phyloP scores from a whole-genome alignment of 1,140 invertebrate species.

The Lordiphosa collinella region DNA sequence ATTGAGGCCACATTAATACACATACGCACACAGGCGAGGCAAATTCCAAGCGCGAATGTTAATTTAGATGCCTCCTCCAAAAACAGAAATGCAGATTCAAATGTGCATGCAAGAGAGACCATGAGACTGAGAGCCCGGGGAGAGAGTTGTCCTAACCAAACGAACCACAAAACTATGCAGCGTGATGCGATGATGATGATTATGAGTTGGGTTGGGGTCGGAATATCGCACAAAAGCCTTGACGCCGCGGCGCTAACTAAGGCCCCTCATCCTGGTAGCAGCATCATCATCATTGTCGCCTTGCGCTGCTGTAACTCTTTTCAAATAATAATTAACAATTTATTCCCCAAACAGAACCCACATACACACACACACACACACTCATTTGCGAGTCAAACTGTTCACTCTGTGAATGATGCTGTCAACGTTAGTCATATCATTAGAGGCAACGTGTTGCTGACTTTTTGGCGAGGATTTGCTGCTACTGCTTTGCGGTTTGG shows the following conservation, averaged over 20 bases:
- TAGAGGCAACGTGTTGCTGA: slow-evolving; percentile 76
- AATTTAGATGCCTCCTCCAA: slow-evolving; percentile 60
- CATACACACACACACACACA: slow-evolving; percentile 14
- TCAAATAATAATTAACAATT: slow-evolving; percentile 78
- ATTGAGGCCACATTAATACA: slow-evolving; percentile 74
- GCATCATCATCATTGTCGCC: slow-evolving; percentile 31
- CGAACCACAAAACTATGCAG: slow-evolving; percentile 53
- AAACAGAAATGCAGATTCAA: slow-evolving; percentile 67
- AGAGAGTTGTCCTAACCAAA: slow-evolving; percentile 35
- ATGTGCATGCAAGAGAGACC: slow-evolving; percentile 58
- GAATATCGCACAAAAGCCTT: slow-evolving; percentile 48
- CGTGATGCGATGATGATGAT: slow-evolving; percentile 10
- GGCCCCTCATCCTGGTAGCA: slow-evolving; percentile 4
- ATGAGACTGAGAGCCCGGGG: slow-evolving; percentile 1
- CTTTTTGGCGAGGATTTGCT: slow-evolving; percentile 53
- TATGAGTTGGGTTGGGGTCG: slow-evolving; percentile 4
- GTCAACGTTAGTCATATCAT: slow-evolving; percentile 75
- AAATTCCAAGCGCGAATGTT: slow-evolving; percentile 54
- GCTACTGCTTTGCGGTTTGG: slow-evolving; percentile 30
- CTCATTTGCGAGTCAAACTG: slow-evolving; percentile 5
- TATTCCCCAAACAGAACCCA: slow-evolving; percentile 69
- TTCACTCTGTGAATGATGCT: slow-evolving; percentile 56
- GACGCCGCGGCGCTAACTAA: slow-evolving; percentile 12
- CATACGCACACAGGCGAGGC: slow-evolving; percentile 12
- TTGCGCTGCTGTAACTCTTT: slow-evolving; percentile 67